Conservation (phyloP, 2,888 invertebrate species). For the Horisme vitalbata region DNA sequence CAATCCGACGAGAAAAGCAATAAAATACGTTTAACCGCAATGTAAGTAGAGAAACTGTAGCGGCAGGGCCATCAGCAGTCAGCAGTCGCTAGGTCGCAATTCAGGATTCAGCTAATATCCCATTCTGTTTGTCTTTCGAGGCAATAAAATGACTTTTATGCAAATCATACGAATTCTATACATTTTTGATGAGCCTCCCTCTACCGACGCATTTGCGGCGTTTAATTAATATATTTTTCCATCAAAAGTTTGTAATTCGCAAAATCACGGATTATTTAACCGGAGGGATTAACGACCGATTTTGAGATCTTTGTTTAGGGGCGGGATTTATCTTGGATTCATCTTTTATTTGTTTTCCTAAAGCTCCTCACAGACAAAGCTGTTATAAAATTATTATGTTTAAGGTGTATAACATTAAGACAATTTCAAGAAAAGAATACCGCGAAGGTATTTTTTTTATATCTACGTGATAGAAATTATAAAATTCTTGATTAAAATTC, state of each 20-base stretch:
- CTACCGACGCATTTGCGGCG: conserved; percentile 63
- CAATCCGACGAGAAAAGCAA: conserved; percentile 17
- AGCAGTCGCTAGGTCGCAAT: conserved; percentile 45
- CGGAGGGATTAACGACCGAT: conserved; percentile 28
- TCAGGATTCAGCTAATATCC: conserved; percentile 75
- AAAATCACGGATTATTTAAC: conserved; percentile 51
- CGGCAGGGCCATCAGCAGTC: conserved; percentile 11
- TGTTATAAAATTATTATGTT: not conserved
- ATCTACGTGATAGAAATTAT: too few species aligned
- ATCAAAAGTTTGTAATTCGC: conserved; percentile 67
- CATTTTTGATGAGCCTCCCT: conserved; percentile 79
- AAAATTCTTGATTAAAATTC: too few species aligned
- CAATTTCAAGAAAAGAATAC: too few species aligned
- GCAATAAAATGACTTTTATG: conserved; percentile 83
- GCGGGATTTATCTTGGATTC: conserved; percentile 16
- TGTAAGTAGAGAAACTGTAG: conserved; percentile 14
- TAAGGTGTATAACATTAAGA: too few species aligned
- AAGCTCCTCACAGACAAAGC: too few species aligned
- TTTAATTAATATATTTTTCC: conserved; percentile 80
- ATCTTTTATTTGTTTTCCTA: conserved; percentile 1
- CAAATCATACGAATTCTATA: conserved; percentile 83
- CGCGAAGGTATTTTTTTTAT: too few species aligned
- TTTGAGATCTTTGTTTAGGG: conserved; percentile 27
- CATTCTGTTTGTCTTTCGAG: conserved; percentile 82
- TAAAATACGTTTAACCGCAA: conserved; percentile 7